phyloP scores from a whole-genome alignment of 2,113 vertebrate species.

The Upupa epops region DNA sequence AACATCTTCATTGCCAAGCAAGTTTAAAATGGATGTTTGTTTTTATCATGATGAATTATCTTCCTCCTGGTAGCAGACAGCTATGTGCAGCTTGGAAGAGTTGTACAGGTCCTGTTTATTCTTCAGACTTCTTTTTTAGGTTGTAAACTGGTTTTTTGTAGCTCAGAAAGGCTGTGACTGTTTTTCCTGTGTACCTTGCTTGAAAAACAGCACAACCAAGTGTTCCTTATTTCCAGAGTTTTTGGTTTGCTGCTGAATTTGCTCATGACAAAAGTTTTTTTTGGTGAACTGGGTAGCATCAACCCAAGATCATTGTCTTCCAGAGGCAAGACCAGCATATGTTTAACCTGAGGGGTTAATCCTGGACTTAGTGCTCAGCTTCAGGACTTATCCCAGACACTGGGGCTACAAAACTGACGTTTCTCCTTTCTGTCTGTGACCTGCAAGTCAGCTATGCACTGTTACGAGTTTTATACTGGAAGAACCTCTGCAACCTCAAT shows the following conservation, averaged over 20 bases:
- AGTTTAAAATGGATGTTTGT: constrained; percentile 67
- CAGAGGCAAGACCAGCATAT: neutral
- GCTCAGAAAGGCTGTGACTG: neutral
- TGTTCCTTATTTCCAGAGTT: neutral
- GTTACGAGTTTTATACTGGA: neutral
- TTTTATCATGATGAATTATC: constrained; percentile 64
- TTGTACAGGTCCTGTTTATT: neutral
- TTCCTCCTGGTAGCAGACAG: constrained; percentile 18
- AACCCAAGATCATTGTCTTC: neutral
- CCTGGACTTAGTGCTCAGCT: neutral
- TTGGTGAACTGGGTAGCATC: neutral
- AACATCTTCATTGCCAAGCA: constrained; percentile 38
- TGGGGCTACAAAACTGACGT: neutral
- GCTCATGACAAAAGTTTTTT: neutral
- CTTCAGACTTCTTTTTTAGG: neutral
- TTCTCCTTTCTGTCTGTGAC: neutral
- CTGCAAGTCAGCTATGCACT: neutral
- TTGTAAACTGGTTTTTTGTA: neutral
- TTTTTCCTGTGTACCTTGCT: neutral
- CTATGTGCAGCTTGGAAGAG: neutral
- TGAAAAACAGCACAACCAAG: neutral
- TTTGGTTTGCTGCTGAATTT: neutral
- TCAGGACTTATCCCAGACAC: neutral
- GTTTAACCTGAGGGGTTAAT: neutral
- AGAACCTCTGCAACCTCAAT: neutral